Evolutionary conservation across 2,113 vertebrate genomes (phyloP).

Genomic region (Litocranius walleri): DNA sequence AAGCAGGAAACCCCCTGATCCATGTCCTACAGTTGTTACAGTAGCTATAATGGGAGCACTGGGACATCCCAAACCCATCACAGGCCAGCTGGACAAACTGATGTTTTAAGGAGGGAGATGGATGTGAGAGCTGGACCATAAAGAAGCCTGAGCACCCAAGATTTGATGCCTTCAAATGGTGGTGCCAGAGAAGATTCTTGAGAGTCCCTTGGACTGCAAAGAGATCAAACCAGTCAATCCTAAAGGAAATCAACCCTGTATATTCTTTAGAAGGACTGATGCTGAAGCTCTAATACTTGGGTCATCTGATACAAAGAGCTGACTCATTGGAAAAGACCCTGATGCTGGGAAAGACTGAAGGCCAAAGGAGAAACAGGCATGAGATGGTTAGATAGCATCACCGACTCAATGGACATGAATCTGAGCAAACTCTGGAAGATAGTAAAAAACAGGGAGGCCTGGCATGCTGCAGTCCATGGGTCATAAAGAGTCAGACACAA

Average conservation of each 20-base stretch:
- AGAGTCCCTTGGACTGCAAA: neutral
- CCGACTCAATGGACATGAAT: neutral
- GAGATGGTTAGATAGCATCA: neutral
- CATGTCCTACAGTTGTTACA: accelerated
- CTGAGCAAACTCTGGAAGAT: neutral
- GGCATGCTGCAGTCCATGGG: neutral
- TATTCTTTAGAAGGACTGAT: neutral
- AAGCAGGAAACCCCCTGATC: neutral
- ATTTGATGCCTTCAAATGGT: neutral
- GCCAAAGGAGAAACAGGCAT: neutral
- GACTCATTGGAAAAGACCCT: neutral
- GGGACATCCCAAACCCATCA: neutral
- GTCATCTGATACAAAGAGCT: neutral
- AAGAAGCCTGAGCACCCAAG: neutral
- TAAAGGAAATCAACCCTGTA: neutral
- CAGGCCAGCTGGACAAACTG: no score
- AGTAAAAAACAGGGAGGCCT: neutral
- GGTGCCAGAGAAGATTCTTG: neutral
- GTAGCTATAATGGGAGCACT: neutral
- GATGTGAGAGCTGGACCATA: neutral
- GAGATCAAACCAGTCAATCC: neutral
- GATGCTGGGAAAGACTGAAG: neutral
- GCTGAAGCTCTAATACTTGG: neutral
- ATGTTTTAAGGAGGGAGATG: neutral
- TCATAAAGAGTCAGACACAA: neutral